Percentiles rank a stretch among this genome's conserved stretches.
Conservation (phyloP, 2,113 vertebrate species). For the Calyptomena viridis region DNA sequence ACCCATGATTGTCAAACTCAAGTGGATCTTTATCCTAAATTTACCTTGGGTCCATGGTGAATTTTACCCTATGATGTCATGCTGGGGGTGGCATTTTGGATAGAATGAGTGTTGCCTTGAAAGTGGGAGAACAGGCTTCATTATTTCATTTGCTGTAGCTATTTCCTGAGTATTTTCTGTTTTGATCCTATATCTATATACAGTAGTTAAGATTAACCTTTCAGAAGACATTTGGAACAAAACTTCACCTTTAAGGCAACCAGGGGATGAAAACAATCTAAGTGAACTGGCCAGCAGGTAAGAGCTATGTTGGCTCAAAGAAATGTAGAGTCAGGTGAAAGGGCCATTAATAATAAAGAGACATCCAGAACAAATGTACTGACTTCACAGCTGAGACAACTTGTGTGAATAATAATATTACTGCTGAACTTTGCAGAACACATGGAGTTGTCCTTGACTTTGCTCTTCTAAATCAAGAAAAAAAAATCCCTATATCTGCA, state of each 20-base stretch:
- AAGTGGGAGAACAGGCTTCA: background rate
- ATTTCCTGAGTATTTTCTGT: background rate
- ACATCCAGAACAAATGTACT: constrained; percentile 56
- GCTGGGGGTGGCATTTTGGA: background rate
- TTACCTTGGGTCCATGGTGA: background rate
- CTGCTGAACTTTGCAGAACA: constrained; percentile 58
- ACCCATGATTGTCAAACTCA: background rate
- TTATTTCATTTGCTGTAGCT: background rate
- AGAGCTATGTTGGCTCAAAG: constrained; percentile 22
- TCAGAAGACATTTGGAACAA: constrained; percentile 36
- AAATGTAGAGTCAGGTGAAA: constrained; percentile 29
- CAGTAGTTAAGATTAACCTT: constrained; percentile 35
- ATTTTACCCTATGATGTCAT: background rate
- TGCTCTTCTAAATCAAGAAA: background rate
- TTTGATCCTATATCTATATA: background rate
- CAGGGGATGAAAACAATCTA: background rate
- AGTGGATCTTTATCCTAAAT: background rate
- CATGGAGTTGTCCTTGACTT: constrained; percentile 51
- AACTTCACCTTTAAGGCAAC: constrained; percentile 49
- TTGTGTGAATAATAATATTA: constrained; percentile 60
- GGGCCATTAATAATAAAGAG: constrained; percentile 58
- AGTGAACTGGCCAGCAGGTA: constrained; percentile 33
- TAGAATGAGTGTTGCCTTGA: background rate
- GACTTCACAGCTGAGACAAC: constrained; percentile 46
- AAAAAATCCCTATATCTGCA: background rate